Percentiles rank a stretch among this genome's conserved stretches.
Conservation (phyloP, 2,797 vertebrate genomes). For the Oreortyx pictus region DNA sequence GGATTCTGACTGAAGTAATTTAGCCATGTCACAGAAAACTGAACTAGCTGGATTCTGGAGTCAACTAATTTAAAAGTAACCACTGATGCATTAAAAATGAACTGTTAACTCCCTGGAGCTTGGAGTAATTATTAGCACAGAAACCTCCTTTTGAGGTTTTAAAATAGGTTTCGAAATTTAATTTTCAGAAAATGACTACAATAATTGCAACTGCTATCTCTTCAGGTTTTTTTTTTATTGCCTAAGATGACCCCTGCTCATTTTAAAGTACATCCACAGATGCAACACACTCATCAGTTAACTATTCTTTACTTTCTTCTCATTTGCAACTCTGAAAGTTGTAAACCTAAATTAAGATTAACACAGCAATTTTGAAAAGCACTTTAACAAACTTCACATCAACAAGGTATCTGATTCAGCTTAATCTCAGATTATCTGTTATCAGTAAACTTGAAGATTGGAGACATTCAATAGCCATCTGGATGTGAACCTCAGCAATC, state of each 20-base stretch:
- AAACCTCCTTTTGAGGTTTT: constrained; percentile 43
- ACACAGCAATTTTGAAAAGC: not conserved
- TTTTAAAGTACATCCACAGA: not conserved
- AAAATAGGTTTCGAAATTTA: constrained; percentile 51
- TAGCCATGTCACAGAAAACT: not conserved
- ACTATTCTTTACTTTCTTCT: not conserved
- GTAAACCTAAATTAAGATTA: not conserved
- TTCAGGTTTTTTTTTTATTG: constrained; percentile 9
- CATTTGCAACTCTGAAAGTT: not conserved
- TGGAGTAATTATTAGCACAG: constrained; percentile 48
- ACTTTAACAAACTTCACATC: not conserved
- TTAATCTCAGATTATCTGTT: not conserved
- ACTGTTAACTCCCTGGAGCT: not conserved
- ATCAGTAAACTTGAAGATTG: not conserved
- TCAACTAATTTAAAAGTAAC: not conserved
- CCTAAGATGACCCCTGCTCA: not conserved
- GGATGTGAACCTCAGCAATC: not conserved
- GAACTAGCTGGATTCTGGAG: not conserved
- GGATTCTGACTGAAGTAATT: not conserved
- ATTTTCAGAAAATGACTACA: not conserved
- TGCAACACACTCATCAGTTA: not conserved
- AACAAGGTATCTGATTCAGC: not conserved
- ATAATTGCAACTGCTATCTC: not conserved
- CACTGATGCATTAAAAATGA: not conserved
- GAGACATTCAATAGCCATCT: not conserved